phyloP scores from a whole-genome alignment of 2,888 invertebrate species.

The Chrysotoxum bicinctum region DNA sequence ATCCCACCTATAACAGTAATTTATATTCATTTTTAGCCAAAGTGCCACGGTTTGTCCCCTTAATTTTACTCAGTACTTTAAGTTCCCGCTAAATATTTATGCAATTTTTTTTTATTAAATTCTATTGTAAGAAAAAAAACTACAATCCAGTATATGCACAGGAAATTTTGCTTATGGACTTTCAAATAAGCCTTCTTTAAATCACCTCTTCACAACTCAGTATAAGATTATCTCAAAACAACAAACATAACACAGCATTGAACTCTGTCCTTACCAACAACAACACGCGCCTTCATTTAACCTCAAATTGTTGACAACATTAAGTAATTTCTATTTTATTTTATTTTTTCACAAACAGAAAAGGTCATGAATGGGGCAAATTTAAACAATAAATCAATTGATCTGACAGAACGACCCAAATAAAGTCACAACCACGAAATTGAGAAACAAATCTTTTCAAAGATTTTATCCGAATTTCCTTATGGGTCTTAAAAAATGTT shows the following conservation, averaged over 20 bases:
- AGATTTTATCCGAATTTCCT: conserved; percentile 46
- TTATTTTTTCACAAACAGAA: background rate
- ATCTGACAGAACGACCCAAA: conserved; percentile 62
- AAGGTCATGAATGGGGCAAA: conserved; percentile 10
- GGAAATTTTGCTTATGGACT: too few species aligned
- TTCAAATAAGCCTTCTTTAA: background rate
- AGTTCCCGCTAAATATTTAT: too few species aligned
- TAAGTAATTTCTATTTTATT: background rate
- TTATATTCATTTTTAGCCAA: too few species aligned
- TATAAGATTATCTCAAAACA: background rate
- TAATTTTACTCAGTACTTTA: too few species aligned
- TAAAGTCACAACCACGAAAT: conserved; percentile 47
- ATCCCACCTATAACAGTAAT: too few species aligned
- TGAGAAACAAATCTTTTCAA: conserved; percentile 44
- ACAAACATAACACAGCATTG: background rate
- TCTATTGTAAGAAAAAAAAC: too few species aligned
- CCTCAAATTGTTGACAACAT: conserved; percentile 4
- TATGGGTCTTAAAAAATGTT: conserved; percentile 3
- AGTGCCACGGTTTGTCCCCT: too few species aligned
- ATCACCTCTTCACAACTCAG: background rate
- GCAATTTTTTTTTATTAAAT: too few species aligned
- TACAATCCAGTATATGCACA: too few species aligned
- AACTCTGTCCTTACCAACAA: background rate
- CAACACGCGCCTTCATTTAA: background rate
- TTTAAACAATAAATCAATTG: conserved; percentile 51